Evolutionary conservation across 2,888 invertebrate genomes (phyloP).

Genomic region (Endomychus coccineus): DNA sequence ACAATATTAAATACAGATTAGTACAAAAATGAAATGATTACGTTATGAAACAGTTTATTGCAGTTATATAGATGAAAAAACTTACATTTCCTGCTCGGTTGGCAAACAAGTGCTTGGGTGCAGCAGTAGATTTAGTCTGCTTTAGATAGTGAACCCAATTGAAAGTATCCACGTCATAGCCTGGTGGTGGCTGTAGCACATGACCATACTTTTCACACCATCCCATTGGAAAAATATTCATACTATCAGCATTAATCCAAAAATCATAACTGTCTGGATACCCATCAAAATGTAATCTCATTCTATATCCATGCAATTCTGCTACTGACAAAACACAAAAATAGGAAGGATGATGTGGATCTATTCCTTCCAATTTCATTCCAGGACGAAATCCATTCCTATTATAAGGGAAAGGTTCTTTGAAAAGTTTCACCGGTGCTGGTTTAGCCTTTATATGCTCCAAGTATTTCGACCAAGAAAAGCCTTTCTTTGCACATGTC

Average conservation of each 20-base stretch:
- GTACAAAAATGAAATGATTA: no score
- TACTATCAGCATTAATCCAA: conserved; percentile 89
- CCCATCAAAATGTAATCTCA: conserved; percentile 87
- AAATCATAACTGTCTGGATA: conserved; percentile 84
- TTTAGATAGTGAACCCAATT: conserved; percentile 80
- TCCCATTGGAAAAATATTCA: conserved; percentile 86
- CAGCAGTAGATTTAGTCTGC: conserved; percentile 64
- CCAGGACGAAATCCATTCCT: conserved; percentile 74
- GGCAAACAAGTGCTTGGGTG: conserved; percentile 69
- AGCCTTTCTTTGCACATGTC: conserved; percentile 64
- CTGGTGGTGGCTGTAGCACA: conserved; percentile 70
- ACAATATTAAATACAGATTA: no score
- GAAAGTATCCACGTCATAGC: conserved; percentile 55
- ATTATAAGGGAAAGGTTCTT: conserved; percentile 67
- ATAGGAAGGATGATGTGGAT: conserved; percentile 82
- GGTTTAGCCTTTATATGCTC: conserved; percentile 64
- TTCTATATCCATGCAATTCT: conserved; percentile 73
- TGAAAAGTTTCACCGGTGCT: conserved; percentile 70
- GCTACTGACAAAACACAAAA: conserved; percentile 84
- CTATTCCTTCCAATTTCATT: conserved; percentile 89
- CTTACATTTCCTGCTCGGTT: conserved; percentile 59
- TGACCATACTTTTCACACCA: conserved; percentile 86
- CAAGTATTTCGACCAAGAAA: conserved; percentile 72
- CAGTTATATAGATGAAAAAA: no score
- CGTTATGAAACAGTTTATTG: no score